phyloP scores from a whole-genome alignment of 2,797 vertebrate genomes.

The Mus minutoides region DNA sequence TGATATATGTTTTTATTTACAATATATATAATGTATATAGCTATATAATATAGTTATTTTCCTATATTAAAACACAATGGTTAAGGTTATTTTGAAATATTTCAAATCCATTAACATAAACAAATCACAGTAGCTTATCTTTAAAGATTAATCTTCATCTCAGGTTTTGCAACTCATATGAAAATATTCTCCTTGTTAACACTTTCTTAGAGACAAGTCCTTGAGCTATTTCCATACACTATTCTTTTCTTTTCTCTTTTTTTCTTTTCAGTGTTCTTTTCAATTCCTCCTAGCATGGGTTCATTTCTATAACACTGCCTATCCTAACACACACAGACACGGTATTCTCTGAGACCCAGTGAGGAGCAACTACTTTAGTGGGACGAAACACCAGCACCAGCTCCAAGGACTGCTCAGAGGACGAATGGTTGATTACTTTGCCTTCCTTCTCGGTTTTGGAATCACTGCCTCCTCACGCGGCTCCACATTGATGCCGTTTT shows the following conservation, averaged over 20 bases:
- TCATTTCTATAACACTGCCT: slow-evolving; percentile 29
- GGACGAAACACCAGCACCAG: neutral
- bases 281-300: slow-evolving; percentile 14
- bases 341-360: neutral
- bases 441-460: slow-evolving; percentile 91
- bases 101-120: slow-evolving; percentile 39
- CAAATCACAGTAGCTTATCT: neutral
- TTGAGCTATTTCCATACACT: slow-evolving; percentile 33
- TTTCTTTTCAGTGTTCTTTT: slow-evolving; percentile 4
- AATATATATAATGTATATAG: neutral
- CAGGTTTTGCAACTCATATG: slow-evolving; percentile 34
- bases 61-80: neutral
- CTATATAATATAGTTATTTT: neutral
- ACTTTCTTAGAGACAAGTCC: slow-evolving; percentile 11
- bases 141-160: slow-evolving; percentile 38
- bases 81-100: slow-evolving; percentile 50
- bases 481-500: slow-evolving; percentile 88
- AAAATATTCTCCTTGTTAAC: slow-evolving; percentile 4
- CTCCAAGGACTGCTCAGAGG: neutral
- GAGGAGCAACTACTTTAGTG: slow-evolving; percentile 27
- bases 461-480: slow-evolving; percentile 89
- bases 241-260: neutral
- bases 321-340: neutral
- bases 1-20: neutral
- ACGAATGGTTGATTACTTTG: slow-evolving; percentile 89